A percentile compares a stretch with the other conserved stretches of the same genome.
phyloP scores from a whole-genome alignment of 2,797 vertebrate genomes.

The Trematomus bernacchii region DNA sequence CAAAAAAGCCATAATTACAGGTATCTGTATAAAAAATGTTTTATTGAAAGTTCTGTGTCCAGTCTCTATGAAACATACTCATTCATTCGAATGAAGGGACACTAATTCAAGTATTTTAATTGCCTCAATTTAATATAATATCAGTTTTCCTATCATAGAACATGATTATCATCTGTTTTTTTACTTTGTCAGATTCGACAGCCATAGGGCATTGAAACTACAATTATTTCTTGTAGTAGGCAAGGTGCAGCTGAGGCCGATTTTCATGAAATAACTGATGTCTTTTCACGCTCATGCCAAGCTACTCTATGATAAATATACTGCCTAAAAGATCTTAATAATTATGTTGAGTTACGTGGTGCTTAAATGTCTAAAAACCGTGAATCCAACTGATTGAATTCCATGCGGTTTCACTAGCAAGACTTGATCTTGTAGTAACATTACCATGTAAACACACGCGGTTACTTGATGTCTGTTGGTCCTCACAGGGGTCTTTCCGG shows the following conservation, averaged over 20 bases:
- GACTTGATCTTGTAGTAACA: background rate
- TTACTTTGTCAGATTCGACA: background rate
- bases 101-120: background rate
- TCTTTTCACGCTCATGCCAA: background rate
- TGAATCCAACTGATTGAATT: background rate
- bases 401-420: background rate
- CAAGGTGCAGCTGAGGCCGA: background rate
- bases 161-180: background rate
- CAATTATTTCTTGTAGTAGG: slow-evolving; percentile 7
- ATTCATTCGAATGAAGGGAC: background rate
- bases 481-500: slow-evolving; percentile 84
- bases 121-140: background rate
- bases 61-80: background rate
- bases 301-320: background rate
- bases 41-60: too few species aligned
- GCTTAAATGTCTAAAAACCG: background rate
- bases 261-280: slow-evolving; percentile 1
- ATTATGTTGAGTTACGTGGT: background rate
- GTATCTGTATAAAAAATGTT: too few species aligned
- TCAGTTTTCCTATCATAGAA: background rate
- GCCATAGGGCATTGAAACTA: background rate
- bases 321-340: background rate
- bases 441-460: background rate
- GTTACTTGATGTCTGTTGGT: background rate
- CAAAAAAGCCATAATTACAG: background rate